These are phyloP conservation scores for Coregonus ussuriensis DNA, from an alignment of 2,797 vertebrate genomes.

Conservation along the genomic window DNA sequence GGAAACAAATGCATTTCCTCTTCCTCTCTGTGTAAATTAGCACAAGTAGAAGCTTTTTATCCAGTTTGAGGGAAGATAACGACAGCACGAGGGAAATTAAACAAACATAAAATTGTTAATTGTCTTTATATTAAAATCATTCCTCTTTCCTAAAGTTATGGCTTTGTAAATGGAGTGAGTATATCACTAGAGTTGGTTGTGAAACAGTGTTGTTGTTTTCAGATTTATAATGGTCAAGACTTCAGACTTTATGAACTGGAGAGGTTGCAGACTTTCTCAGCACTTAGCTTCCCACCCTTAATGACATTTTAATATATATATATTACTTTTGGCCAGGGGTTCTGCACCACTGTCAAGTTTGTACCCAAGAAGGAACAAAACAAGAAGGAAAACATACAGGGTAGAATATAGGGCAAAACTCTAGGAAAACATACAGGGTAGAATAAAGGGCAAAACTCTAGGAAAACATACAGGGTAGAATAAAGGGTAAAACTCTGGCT, in stretches of 20 bases:
- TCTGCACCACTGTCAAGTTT: background rate
- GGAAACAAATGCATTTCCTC: constrained; percentile 71
- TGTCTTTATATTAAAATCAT: constrained; percentile 73
- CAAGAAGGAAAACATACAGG: background rate
- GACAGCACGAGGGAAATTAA: constrained; percentile 66
- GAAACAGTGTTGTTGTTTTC: constrained; percentile 38
- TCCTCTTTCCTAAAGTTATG: constrained; percentile 58
- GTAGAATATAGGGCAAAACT: background rate
- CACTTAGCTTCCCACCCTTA: background rate
- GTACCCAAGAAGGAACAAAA: background rate
- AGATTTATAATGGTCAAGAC: constrained; percentile 53
- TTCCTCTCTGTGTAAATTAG: constrained; percentile 68
- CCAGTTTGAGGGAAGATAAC: constrained; percentile 60
- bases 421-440: background rate
- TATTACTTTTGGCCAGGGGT: background rate
- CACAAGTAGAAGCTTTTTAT: constrained; percentile 63
- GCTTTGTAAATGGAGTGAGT: constrained; percentile 59
- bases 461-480: background rate
- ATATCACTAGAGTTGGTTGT: background rate
- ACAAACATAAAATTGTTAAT: constrained; percentile 74
- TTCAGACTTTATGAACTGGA: too few species aligned
- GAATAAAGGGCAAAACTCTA: background rate
- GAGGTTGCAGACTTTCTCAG: constrained; percentile 19
- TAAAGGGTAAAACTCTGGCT: background rate
- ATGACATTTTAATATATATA: background rate